Evolutionary conservation across 2,888 invertebrate species (phyloP), one percentile per base, ranked within the genome.

Genomic region (Drosophila nr. fundita): DNA sequence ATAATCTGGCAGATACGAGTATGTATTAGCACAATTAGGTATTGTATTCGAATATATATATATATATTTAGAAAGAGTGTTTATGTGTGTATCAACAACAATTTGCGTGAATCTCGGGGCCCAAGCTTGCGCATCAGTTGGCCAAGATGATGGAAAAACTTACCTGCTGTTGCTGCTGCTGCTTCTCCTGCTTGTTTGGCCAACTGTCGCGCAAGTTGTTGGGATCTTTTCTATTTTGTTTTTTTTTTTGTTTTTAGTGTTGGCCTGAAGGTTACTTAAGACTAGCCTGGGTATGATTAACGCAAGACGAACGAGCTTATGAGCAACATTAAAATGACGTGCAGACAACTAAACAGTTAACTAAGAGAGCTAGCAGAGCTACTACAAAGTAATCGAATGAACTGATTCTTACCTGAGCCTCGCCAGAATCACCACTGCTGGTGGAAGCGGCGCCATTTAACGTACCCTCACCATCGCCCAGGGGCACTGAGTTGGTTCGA

Each of bases 401-500:
- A n/a, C 45, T 13, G 45, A 34, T 73, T 70, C 90, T 79, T 91
- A 91, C 91, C 92, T 92, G 92, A 60, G 91, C 83, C 78, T 91
- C 91, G 73, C 72, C 83, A 34, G 85, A 86, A 59, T 86, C 85
- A 24, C 74, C 80, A 72, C 80, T 76, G 66, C 77, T 73, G 55
- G 84, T 84, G 42, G 89, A 84, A 34, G 83, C 83, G 36, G 83
- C 86, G 10, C 89, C 90, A 58, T 76, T 64, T 18, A 78, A 38
- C 21, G 78, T 70, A 11, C 66, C 73, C 27, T 76, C 83, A 18
- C 78, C 80, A 49, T 91, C 92, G 62, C 91, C 93, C 78, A 83
- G 63, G 29, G 95, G 94, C 83, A 95, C 94, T 74, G 94, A 94
- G 83, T 94, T 94, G 68, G 93, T 92, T 67, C 93, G 93, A 84